Percentiles rank a stretch among this genome's conserved stretches.
Conservation (phyloP, 2,113 vertebrate species). For the Jaculus jaculus region DNA sequence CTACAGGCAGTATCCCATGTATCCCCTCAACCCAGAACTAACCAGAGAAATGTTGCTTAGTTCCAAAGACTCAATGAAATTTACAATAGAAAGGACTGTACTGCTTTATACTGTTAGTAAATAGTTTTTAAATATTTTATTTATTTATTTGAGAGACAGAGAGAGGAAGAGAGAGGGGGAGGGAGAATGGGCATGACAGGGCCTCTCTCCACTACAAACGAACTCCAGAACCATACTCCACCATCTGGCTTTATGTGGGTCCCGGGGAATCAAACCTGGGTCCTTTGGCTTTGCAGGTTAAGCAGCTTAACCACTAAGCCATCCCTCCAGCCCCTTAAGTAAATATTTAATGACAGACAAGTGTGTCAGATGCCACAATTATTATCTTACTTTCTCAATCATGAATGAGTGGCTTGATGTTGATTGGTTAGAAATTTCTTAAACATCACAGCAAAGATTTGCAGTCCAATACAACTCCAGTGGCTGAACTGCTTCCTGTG, state of each 20-base stretch:
- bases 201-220: too few relatives aligned
- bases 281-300: too few relatives aligned
- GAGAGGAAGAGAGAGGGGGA: too few relatives aligned
- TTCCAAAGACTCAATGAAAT: neutral
- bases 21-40: neutral
- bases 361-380: neutral
- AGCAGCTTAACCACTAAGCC: too few relatives aligned
- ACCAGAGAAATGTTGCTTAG: neutral
- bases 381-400: neutral
- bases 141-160: too few relatives aligned
- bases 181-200: too few relatives aligned
- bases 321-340: too few relatives aligned
- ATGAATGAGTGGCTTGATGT: neutral
- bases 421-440: neutral
- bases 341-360: neutral
- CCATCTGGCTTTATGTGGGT: too few relatives aligned
- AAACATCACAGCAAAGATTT: neutral
- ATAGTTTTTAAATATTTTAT: too few relatives aligned
- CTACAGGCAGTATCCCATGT: neutral
- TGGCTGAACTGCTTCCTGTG: neutral
- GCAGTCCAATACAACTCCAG: neutral
- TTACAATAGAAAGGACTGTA: neutral
- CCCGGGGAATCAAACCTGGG: too few relatives aligned
- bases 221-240: too few relatives aligned
- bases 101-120: neutral